phyloP scores from a whole-genome alignment of 2,888 invertebrate genomes.

The Apodemia mormo region DNA sequence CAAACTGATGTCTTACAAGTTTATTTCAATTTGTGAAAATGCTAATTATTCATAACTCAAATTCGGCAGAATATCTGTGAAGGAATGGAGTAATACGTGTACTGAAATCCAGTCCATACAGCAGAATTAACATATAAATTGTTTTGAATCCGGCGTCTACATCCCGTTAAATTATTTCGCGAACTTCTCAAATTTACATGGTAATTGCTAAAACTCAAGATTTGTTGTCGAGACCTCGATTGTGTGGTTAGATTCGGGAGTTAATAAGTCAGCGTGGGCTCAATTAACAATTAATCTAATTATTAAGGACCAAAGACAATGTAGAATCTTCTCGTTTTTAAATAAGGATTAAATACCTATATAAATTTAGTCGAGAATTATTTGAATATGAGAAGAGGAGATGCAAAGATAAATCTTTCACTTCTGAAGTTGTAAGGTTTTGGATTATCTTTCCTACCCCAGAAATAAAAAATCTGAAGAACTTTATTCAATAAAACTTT shows the following conservation, averaged over 20 bases:
- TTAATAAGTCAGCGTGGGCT: constrained; percentile 55
- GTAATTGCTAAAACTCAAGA: constrained; percentile 81
- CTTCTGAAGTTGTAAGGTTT: too few species aligned
- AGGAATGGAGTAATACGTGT: constrained; percentile 45
- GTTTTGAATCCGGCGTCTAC: constrained; percentile 77
- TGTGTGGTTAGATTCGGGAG: constrained; percentile 67
- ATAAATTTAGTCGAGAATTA: neutral
- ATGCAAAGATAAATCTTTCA: neutral
- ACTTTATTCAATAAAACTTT: too few species aligned
- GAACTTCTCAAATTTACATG: constrained; percentile 80
- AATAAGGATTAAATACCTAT: neutral
- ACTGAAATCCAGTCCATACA: constrained; percentile 63
- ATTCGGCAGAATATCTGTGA: constrained; percentile 36
- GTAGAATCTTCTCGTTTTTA: neutral
- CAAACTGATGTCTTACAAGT: neutral
- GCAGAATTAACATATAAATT: constrained; percentile 79
- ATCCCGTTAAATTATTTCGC: constrained; percentile 78
- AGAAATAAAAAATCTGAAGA: too few species aligned
- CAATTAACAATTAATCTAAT: constrained; percentile 18
- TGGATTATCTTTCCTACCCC: too few species aligned
- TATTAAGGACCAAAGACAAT: constrained; percentile 7
- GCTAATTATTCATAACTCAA: constrained; percentile 34
- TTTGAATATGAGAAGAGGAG: neutral
- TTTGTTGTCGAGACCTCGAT: constrained; percentile 76
- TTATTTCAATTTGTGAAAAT: constrained; percentile 15